phyloP scores from a whole-genome alignment of 1,140 invertebrate species.

The Nautilus pompilius region DNA sequence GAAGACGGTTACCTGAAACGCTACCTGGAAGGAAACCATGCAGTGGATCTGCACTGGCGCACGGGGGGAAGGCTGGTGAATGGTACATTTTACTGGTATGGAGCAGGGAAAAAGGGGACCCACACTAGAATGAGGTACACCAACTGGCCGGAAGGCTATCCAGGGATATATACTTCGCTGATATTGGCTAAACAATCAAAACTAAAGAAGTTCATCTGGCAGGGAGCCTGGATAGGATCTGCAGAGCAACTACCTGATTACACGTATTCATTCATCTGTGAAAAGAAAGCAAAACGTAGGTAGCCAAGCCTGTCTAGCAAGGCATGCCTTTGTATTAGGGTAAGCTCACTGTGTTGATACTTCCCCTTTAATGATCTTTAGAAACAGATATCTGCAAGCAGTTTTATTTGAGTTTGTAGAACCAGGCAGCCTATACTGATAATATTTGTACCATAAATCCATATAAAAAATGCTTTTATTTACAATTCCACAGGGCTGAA shows the following conservation, averaged over 20 bases:
- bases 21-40: constrained; percentile 21
- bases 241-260: constrained; percentile 23
- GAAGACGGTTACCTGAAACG: constrained; percentile 37
- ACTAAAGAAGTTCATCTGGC: constrained; percentile 21
- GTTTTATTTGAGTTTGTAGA: neutral
- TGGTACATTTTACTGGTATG: constrained; percentile 32
- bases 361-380: no score
- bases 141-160: constrained; percentile 29
- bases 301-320: neutral
- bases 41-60: constrained; percentile 30
- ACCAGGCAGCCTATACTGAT: no score
- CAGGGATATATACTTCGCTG: constrained; percentile 20
- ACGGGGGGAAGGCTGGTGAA: constrained; percentile 32
- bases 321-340: neutral
- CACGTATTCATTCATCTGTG: constrained; percentile 37
- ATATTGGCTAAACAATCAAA: constrained; percentile 17
- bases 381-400: neutral
- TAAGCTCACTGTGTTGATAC: no score
- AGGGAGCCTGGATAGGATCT: constrained; percentile 35
- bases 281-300: constrained; percentile 38
- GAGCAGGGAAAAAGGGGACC: constrained; percentile 11
- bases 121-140: constrained; percentile 18
- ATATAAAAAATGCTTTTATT: no score
- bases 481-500: no score
- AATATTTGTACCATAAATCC: no score